Percentiles rank a stretch among this genome's conserved stretches.
phyloP scores from a whole-genome alignment of 1,140 invertebrate genomes.

The Argopecten irradians region DNA sequence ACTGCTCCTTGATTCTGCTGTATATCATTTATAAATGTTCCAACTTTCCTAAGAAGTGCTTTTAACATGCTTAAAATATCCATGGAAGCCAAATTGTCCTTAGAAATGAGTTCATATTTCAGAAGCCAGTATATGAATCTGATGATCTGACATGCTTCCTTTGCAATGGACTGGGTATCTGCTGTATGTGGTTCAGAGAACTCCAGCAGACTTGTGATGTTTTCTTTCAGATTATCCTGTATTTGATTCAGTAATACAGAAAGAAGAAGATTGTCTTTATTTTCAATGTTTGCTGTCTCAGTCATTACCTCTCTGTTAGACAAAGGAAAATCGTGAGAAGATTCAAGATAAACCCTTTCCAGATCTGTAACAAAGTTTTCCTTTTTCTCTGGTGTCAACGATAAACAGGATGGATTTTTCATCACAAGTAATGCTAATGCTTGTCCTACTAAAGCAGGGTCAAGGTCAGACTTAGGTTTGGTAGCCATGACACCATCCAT shows the following conservation, averaged over 20 bases:
- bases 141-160: slow-evolving; percentile 16
- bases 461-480: slow-evolving; percentile 24
- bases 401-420: slow-evolving; percentile 39
- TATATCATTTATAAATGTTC: slow-evolving; percentile 35
- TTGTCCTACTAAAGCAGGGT: slow-evolving; percentile 28
- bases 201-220: slow-evolving; percentile 32
- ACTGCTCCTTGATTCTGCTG: slow-evolving; percentile 39
- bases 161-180: slow-evolving; percentile 27
- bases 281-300: background rate
- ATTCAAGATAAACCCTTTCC: slow-evolving; percentile 52
- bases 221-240: slow-evolving; percentile 37
- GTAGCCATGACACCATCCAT: slow-evolving; percentile 28
- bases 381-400: background rate
- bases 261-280: background rate
- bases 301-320: background rate
- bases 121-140: slow-evolving; percentile 25
- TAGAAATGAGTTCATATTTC: slow-evolving; percentile 23
- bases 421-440: slow-evolving; percentile 46
- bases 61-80: slow-evolving; percentile 32
- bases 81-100: slow-evolving; percentile 6
- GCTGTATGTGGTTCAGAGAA: slow-evolving; percentile 43
- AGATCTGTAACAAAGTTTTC: slow-evolving; percentile 32
- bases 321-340: slow-evolving; percentile 46
- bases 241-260: slow-evolving; percentile 35
- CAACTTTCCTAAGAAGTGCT: slow-evolving; percentile 37